Base-by-base conservation (phyloP, 1,140 invertebrate species). In the Holcopasites calliopsidis region DNA sequence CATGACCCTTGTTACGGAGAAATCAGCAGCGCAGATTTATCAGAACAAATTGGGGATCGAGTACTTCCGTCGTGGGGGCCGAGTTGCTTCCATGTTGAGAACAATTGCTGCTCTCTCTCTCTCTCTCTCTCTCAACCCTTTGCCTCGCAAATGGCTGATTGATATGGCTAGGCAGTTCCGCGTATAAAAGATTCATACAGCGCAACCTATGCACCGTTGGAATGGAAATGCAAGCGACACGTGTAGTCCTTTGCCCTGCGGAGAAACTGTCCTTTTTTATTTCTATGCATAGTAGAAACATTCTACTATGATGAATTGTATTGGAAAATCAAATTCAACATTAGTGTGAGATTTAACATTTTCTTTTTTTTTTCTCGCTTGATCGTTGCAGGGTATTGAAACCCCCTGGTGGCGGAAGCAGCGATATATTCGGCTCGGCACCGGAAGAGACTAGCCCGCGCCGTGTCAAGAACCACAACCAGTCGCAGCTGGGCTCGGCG, bases 381-480 rank as follows among this genome's bases (percentile, higher is more conserved):
- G 16, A 31, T 33, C 31, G 42, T 79, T 84, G 6, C 83, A 95
- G 94, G 88, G 94, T 95, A 28, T 84, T 94, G 81, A 94, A 94
- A 86, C 94, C 94, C n/a, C 94, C 94, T 57, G 94, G 94, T 62
- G 94, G 94, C 75, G 94, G 93, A 7, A 93, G 92, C 80, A 94
- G 93, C 84, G 93, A 94, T 86, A 94, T 94, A 74, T 94, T 95
- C 85, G 93, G 93, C 47, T 71, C 88, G 7, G 79, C 83, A 6
- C 82, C 81, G 5, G 89, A 91, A 28, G 85, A 88, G 52, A 86
- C 84, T 38, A 90, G 88, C 77, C 90, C 90, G 7, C 86, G 91
- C 49, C 86, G 89, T 60, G 76, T 88, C 40, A 89, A 92, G 84
- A 68, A 89, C 64, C 86, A 90, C 75, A 86, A 89, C 66, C 87